A percentile compares a stretch with the other conserved stretches of the same genome.
These are phyloP conservation scores for Arbacia lixula DNA, from an alignment of 53 echinoderm and acorn worm species.

Conservation along the genomic window DNA sequence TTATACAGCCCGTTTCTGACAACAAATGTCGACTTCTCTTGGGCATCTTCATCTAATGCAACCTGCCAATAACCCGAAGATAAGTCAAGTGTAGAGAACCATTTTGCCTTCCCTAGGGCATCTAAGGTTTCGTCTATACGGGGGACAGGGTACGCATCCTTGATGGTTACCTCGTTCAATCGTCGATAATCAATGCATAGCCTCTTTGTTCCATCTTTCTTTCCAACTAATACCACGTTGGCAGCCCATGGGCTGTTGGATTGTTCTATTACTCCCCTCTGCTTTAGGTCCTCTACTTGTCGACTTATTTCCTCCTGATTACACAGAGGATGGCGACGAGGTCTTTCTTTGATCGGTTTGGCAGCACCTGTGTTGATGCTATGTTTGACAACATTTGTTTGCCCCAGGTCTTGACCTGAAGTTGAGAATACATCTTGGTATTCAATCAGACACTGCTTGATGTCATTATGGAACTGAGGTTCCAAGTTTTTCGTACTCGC, in stretches of 20 bases:
- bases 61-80: constrained; percentile 47
- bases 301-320: constrained; percentile 31
- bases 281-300: constrained; percentile 37
- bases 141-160: too few relatives aligned
- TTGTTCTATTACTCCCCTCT: constrained; percentile 23
- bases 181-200: constrained; percentile 49
- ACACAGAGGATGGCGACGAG: constrained; percentile 1
- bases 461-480: too few relatives aligned
- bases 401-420: constrained; percentile 50
- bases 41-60: constrained; percentile 39
- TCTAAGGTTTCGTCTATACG: too few relatives aligned
- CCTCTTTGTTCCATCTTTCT: constrained; percentile 40
- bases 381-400: constrained; percentile 40
- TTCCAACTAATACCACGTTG: constrained; percentile 25
- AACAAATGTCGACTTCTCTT: constrained; percentile 7
- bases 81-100: constrained; percentile 45
- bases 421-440: too few relatives aligned
- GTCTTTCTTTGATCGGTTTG: constrained; percentile 4
- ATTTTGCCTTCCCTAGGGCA: constrained; percentile 24
- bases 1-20: not conserved
- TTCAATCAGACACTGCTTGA: too few relatives aligned
- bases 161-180: constrained; percentile 41
- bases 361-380: constrained; percentile 23
- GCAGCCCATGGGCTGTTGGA: constrained; percentile 45
- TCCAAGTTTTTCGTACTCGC: too few relatives aligned